Conservation (phyloP, 2,888 invertebrate species). For the Syritta pipiens region DNA sequence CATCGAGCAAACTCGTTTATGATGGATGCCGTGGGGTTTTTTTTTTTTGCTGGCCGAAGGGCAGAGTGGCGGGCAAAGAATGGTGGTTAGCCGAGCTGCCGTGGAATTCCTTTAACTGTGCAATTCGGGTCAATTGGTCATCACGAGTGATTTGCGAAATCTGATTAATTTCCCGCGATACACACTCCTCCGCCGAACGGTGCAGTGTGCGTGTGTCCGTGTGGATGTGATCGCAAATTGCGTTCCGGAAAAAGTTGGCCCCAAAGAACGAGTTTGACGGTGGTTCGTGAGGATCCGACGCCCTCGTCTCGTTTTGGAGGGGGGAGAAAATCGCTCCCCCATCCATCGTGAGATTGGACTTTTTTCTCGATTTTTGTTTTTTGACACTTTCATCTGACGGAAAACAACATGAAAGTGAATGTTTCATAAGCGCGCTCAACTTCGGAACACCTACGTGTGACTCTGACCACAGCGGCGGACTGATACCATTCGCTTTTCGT, state of each 20-base stretch:
- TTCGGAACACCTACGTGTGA: slow-evolving; percentile 21
- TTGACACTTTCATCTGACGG: slow-evolving; percentile 31
- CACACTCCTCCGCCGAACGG: too few relatives aligned
- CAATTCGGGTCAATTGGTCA: slow-evolving; percentile 67
- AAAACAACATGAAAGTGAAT: slow-evolving; percentile 45
- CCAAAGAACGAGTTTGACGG: too few relatives aligned
- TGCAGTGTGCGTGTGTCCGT: slow-evolving; percentile 39
- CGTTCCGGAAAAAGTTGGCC: slow-evolving; percentile 41
- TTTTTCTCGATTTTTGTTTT: background rate
- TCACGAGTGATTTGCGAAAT: slow-evolving; percentile 65
- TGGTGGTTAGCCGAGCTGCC: too few relatives aligned
- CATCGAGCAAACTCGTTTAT: slow-evolving; percentile 47
- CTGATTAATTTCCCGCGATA: slow-evolving; percentile 53
- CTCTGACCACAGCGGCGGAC: background rate
- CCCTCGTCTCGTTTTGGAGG: background rate
- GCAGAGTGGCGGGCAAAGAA: too few relatives aligned
- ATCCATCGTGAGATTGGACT: slow-evolving; percentile 3
- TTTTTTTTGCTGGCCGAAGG: slow-evolving; percentile 45
- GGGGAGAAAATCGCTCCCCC: slow-evolving; percentile 7
- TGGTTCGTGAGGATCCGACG: background rate
- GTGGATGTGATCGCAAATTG: slow-evolving; percentile 38
- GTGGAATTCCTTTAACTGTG: slow-evolving; percentile 18
- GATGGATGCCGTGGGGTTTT: slow-evolving; percentile 51
- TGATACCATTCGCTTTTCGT: background rate
- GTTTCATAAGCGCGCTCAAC: slow-evolving; percentile 16